Evolutionary conservation across 2,888 invertebrate species (phyloP).

Genomic region (Tachina fera): DNA sequence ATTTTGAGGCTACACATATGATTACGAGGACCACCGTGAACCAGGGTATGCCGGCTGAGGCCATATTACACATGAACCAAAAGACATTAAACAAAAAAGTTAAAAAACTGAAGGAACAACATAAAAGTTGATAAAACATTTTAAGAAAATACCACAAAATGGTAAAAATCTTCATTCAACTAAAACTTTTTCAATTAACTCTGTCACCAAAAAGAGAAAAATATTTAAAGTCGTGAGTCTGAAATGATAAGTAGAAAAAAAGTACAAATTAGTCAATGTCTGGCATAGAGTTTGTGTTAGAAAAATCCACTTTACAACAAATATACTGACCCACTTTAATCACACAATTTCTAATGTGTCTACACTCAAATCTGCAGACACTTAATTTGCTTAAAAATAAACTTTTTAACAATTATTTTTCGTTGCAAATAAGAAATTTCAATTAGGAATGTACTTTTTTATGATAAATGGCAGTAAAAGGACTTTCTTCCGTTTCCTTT

Average conservation of each 20-base stretch:
- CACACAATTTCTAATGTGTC: constrained; percentile 51
- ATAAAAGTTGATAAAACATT: constrained; percentile 82
- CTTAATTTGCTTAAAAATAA: constrained; percentile 30
- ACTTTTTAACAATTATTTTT: constrained; percentile 40
- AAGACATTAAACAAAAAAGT: constrained; percentile 81
- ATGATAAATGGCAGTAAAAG: constrained; percentile 63
- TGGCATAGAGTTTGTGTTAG: constrained; percentile 34
- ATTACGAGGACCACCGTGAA: constrained; percentile 79
- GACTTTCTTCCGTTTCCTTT: constrained; percentile 69
- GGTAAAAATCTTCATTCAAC: constrained; percentile 80
- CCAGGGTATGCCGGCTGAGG: constrained; percentile 81
- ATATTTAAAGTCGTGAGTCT: constrained; percentile 32
- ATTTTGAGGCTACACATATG: constrained; percentile 82
- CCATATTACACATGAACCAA: constrained; percentile 82
- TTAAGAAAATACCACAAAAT: constrained; percentile 79
- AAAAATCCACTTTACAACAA: constrained; percentile 60
- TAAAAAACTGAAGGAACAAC: constrained; percentile 79
- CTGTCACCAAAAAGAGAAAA: constrained; percentile 48
- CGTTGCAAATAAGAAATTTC: constrained; percentile 36
- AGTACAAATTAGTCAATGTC: constrained; percentile 45
- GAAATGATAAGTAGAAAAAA: constrained; percentile 44
- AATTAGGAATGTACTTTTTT: constrained; percentile 22
- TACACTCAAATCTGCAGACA: constrained; percentile 39
- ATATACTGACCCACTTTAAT: constrained; percentile 69
- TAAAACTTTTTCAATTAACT: constrained; percentile 40